Percentiles rank a stretch among this genome's conserved stretches.
Evolutionary conservation across 2,113 vertebrate species (phyloP).

Genomic region (Rhodinocichla rosea): DNA sequence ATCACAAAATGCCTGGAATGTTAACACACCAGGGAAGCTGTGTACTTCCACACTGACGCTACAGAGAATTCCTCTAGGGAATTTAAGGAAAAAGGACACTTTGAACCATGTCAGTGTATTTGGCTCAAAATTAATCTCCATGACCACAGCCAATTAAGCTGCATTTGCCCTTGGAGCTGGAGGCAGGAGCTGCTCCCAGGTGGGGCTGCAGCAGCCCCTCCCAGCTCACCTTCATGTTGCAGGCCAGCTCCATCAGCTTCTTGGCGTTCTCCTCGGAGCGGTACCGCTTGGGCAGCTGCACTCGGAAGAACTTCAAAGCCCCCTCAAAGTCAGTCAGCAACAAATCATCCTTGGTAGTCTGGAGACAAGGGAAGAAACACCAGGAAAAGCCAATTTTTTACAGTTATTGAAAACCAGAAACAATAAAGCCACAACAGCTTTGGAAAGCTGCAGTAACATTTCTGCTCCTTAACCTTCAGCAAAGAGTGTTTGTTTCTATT

Average conservation of each 20-base stretch:
- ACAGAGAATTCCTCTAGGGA: background rate
- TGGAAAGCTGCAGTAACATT: background rate
- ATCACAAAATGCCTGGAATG: background rate
- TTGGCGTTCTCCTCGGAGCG: constrained; percentile 98
- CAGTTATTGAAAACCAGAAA: background rate
- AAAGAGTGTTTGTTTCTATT: background rate
- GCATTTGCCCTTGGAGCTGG: background rate
- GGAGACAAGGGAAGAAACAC: background rate
- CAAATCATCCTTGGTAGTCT: constrained; percentile 97
- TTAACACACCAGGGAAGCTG: background rate
- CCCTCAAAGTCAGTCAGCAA: constrained; percentile 95
- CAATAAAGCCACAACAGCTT: background rate
- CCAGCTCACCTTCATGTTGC: constrained; percentile 91
- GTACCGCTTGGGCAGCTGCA: constrained; percentile 96
- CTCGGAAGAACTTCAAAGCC: constrained; percentile 96
- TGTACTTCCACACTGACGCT: background rate
- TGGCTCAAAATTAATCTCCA: background rate
- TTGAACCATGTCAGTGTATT: background rate
- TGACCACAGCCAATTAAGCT: rapidly evolving
- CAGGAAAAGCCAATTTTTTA: background rate
- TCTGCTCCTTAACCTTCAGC: background rate
- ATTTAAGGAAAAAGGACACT: background rate
- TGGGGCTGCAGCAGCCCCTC: background rate
- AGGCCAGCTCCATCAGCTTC: constrained; percentile 97
- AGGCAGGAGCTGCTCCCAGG: background rate